Evolutionary conservation across 2,797 vertebrate species (phyloP), one percentile per base, ranked within the genome.

Genomic region (Melanogrammus aeglefinus): DNA sequence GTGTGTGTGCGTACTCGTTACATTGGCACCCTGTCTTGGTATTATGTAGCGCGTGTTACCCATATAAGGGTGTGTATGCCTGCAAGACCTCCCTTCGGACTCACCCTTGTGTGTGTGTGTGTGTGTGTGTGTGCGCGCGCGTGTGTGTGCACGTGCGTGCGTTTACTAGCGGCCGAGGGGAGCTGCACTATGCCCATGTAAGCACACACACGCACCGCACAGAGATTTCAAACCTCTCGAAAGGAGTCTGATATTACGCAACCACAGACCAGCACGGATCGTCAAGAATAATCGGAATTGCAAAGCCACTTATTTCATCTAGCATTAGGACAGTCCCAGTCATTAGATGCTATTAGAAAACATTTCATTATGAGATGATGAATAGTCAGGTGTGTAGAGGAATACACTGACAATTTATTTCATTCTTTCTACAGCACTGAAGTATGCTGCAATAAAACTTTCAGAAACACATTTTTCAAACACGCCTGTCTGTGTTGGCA

Each of bases 111-210:
- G 69, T 86, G 75, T 78, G 57, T 80, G 80, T 7, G 73, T 69
- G 79, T 77, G 83, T 80, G 16, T 74, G 72, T 79, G 83, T 82
- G 82, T n/a, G n/a, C n/a, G n/a, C n/a, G n/a, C n/a, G n/a, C n/a
- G n/a, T n/a, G n/a, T 77, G 82, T 79, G 16, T 74, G 72, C 31
- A 16, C 75, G 86, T 83, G 87, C 90, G 83, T 82, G 77, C 78
- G 84, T 89, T 90, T 89, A 85, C 83, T 88, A 89, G 87, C 86
- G 80, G 81, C 79, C 78, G 87, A 74, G 80, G 39, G 78, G 81
- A 81, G 82, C 90, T 44, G 83, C 78, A 44, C 85, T 83, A 92
- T 94, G 92, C 91, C 93, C 93, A 92, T 94, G 90, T 94, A 94
- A 92, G 93, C 92, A 88, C 86, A 83, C 91, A 88, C 86, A 83